A percentile compares a stretch with the other conserved stretches of the same genome.
These are phyloP conservation scores for Glomeris marginata DNA, from an alignment of 2,888 invertebrate species.

Conservation along the genomic window DNA sequence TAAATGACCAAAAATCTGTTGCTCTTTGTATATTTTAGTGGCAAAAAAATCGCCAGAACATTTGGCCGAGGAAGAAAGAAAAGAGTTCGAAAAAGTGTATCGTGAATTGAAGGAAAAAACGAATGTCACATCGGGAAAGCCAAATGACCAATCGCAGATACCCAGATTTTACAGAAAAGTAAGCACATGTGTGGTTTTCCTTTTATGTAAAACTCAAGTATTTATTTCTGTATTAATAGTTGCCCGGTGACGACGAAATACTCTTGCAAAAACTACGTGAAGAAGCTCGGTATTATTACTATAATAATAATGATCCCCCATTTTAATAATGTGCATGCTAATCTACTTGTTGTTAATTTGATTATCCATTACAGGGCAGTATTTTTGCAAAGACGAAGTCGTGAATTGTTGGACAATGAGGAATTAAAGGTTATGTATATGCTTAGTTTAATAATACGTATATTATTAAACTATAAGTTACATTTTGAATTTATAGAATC, in stretches of 20 bases:
- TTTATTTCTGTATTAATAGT: slow-evolving; percentile 22
- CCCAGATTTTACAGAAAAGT: background rate
- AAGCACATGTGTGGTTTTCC: background rate
- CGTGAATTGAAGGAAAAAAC: no score
- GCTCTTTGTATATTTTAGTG: no score
- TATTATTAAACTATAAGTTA: no score
- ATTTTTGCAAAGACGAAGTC: slow-evolving; percentile 69
- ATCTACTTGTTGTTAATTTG: slow-evolving; percentile 1
- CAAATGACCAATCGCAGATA: background rate
- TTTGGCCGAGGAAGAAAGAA: no score
- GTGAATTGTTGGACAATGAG: slow-evolving; percentile 68
- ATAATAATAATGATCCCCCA: no score
- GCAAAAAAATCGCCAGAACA: no score
- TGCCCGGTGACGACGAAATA: slow-evolving; percentile 60
- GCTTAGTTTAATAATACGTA: background rate
- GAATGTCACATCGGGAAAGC: no score
- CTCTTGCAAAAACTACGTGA: slow-evolving; percentile 67
- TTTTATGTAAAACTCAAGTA: background rate
- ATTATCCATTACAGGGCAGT: slow-evolving; percentile 42
- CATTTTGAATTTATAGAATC: slow-evolving; percentile 34
- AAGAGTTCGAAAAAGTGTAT: no score
- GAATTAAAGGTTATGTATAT: slow-evolving; percentile 43
- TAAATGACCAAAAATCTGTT: no score
- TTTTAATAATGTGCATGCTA: slow-evolving; percentile 2
- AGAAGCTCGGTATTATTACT: slow-evolving; percentile 45